Conservation (phyloP, 2,113 vertebrate genomes). For the Trichomycterus rosablanca region DNA sequence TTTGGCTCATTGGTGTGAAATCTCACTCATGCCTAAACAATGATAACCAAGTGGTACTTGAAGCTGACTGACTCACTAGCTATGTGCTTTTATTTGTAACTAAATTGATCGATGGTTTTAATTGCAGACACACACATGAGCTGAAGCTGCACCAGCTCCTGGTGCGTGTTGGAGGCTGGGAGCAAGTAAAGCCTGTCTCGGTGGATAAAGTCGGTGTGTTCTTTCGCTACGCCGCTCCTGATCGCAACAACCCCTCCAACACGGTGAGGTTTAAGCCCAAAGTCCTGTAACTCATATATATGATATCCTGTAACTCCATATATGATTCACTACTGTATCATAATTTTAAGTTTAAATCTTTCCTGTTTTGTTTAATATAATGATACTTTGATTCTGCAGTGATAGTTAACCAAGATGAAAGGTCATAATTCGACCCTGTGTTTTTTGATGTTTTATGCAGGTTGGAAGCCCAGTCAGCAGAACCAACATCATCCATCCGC, state of each 20-base stretch:
- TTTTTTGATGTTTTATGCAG: conserved; percentile 56
- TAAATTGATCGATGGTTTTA: background rate
- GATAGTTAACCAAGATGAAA: too few relatives aligned
- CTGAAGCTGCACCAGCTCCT: conserved; percentile 92
- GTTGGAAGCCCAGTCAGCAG: conserved; percentile 92
- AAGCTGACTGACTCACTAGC: too few relatives aligned
- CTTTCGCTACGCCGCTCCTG: conserved; percentile 94
- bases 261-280: conserved; percentile 74
- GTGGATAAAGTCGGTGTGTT: conserved; percentile 96
- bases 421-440: background rate
- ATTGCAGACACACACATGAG: conserved; percentile 86
- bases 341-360: background rate
- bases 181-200: conserved; percentile 92
- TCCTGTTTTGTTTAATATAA: background rate
- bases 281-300: too few relatives aligned
- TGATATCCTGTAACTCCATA: too few relatives aligned
- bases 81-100: too few relatives aligned
- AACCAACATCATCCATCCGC: conserved; percentile 96
- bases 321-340: too few relatives aligned
- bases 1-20: too few relatives aligned
- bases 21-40: too few relatives aligned
- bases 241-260: conserved; percentile 84
- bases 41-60: too few relatives aligned
- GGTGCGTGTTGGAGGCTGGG: conserved; percentile 93
- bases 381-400: background rate